Base-by-base conservation (phyloP, 2,113 vertebrate species). In the Mohoua ochrocephala region DNA sequence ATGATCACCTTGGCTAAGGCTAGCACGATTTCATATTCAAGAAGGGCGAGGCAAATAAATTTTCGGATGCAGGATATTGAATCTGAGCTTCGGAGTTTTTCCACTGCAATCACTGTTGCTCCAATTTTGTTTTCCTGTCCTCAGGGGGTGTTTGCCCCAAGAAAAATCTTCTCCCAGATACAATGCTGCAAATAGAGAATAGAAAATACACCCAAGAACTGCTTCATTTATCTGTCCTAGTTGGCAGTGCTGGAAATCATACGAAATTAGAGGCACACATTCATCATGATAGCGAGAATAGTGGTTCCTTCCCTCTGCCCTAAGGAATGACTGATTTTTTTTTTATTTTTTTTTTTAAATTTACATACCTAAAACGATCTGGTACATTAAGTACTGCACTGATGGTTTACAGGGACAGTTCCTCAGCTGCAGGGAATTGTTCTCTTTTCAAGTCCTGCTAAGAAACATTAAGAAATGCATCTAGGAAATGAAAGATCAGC, bases 101-200 rank as follows among this genome's bases (percentile, higher is more conserved):
- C 53, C 22, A 28, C 35, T 70, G 41, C 10, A 15, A 41, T 39
- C 39, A 70, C 11, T 18, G 27, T 56, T 71, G 16, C 13, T 84
- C 50, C 69, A 27, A 0, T 20, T 23, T 31, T 89, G 14, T 86
- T 75, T 35, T 71, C 33, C 30, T 78, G 9, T 47, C 45, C 71
- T 82, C 2, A 3, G 24, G 68, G 44, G 37, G 79, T n/a, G 19
- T 42, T 84, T 84, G 10, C 33, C 39, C 35, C 69, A n/a, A 63
- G 33, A 73, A 73, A 95, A 89, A 65, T 60, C 23, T 44, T 54
- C 47, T 75, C 13, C n/a, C 78, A 65, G 70, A 35, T 15, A 7
- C 0, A 2, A 35, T 1, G 1, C 31, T 64, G 49, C 19, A 45
- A 37, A n/a, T 1, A 28, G 5, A 61, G 20, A 69, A 85, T 2